Conservation (phyloP, 2,888 invertebrate genomes). For the Habroteleia sp. region DNA sequence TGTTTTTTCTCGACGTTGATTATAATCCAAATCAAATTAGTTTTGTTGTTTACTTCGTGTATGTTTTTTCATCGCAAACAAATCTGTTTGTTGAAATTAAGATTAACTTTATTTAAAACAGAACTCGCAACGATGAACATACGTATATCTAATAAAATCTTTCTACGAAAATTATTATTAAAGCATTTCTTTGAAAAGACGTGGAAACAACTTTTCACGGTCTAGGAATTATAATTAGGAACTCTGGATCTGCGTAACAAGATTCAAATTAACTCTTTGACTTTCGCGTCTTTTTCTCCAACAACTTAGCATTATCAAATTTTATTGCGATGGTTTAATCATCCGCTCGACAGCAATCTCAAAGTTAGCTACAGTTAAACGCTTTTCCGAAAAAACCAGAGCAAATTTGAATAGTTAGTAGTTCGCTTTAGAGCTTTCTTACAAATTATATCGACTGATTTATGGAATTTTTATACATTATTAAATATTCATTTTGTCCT, state of each 20-base stretch:
- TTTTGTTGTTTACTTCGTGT: neutral
- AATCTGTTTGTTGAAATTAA: conserved; percentile 18
- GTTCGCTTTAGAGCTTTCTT: too few species aligned
- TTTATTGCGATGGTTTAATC: too few species aligned
- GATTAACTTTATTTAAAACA: conserved; percentile 27
- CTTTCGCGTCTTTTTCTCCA: conserved; percentile 1
- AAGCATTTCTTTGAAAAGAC: conserved; percentile 38
- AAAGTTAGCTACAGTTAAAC: too few species aligned
- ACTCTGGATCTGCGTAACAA: conserved; percentile 13
- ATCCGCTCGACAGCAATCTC: too few species aligned
- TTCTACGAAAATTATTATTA: conserved; percentile 48
- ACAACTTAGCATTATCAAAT: neutral
- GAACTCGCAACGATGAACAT: conserved; percentile 26
- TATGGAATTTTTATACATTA: too few species aligned
- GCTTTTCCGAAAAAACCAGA: too few species aligned
- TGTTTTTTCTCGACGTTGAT: neutral
- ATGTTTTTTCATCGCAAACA: too few species aligned
- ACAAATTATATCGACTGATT: too few species aligned
- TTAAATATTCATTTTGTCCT: too few species aligned
- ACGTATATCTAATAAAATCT: conserved; percentile 23
- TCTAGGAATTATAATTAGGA: conserved; percentile 47
- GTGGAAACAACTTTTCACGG: conserved; percentile 38
- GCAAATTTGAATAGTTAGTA: too few species aligned
- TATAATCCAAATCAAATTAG: too few species aligned
- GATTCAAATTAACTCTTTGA: conserved; percentile 8